A percentile compares a stretch with the other conserved stretches of the same genome.
These are phyloP conservation scores for Drosophila sproati DNA, from an alignment of 1,140 invertebrate genomes.

Conservation along the genomic window DNA sequence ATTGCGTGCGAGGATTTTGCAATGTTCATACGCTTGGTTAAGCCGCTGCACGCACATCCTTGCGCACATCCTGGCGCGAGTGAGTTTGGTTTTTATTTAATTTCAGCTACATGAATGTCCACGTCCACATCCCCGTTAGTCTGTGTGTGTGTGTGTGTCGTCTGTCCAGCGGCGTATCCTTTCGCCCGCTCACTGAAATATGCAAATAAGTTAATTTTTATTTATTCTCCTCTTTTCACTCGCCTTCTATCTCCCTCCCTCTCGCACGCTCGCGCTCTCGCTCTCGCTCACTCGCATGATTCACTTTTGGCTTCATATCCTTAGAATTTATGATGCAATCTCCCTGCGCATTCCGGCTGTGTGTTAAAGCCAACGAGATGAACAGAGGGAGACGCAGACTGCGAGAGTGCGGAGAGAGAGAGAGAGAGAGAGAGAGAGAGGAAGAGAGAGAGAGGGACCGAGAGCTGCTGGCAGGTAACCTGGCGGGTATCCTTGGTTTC, in stretches of 20 bases:
- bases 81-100: constrained; percentile 53
- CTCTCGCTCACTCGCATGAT: constrained; percentile 43
- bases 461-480: constrained; percentile 65
- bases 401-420: not conserved
- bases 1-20: constrained; percentile 57
- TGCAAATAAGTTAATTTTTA: constrained; percentile 81
- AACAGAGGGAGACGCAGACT: not conserved
- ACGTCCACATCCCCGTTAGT: constrained; percentile 11
- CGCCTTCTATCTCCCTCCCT: constrained; percentile 3
- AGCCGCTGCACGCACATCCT: constrained; percentile 53
- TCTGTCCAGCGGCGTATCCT: constrained; percentile 56
- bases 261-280: not conserved
- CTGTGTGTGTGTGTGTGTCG: constrained; percentile 30
- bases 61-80: constrained; percentile 49
- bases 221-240: constrained; percentile 61
- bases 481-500: constrained; percentile 76
- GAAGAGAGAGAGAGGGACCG: constrained; percentile 13
- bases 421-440: not conserved
- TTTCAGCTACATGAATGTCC: constrained; percentile 49
- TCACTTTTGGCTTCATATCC: constrained; percentile 60
- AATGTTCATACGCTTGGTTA: constrained; percentile 59
- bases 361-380: not conserved
- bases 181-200: constrained; percentile 70
- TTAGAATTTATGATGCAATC: constrained; percentile 80
- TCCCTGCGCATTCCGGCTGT: constrained; percentile 62